A percentile compares a stretch with the other conserved stretches of the same genome.
Conservation (phyloP, 1,140 invertebrate species). For the Euwallacea similis region DNA sequence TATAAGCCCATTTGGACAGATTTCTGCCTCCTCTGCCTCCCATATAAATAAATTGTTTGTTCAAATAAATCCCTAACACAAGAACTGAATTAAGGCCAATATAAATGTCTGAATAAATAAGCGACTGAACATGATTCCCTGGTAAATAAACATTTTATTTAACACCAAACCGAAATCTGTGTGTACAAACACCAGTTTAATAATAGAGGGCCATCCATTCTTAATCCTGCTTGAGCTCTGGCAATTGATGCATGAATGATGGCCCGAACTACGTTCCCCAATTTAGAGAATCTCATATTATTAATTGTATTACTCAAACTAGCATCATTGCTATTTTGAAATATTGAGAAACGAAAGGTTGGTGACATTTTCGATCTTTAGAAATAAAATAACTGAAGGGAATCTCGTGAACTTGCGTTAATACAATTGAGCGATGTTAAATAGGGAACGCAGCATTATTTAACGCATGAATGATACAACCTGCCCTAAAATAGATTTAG, state of each 20-base stretch:
- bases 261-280: not conserved
- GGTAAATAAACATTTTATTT: conserved; percentile 35
- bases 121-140: conserved; percentile 10
- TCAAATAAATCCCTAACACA: conserved; percentile 3
- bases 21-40: too few relatives aligned
- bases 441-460: conserved; percentile 7
- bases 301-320: not conserved
- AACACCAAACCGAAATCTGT: conserved; percentile 34
- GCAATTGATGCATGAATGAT: conserved; percentile 30
- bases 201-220: conserved; percentile 29
- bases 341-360: too few relatives aligned
- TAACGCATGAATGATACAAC: conserved; percentile 33
- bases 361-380: too few relatives aligned
- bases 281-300: not conserved
- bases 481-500: conserved; percentile 38
- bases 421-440: too few relatives aligned
- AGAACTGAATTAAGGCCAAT: not conserved
- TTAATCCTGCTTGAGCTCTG: conserved; percentile 32
- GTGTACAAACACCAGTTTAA: conserved; percentile 32
- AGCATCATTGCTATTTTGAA: too few relatives aligned
- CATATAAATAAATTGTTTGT: not conserved
- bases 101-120: conserved; percentile 14
- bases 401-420: too few relatives aligned
- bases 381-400: too few relatives aligned
- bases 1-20: too few relatives aligned